Percentiles rank a stretch among this genome's conserved stretches.
phyloP scores from a whole-genome alignment of 2,888 invertebrate genomes.

The Drosophila mimetica region DNA sequence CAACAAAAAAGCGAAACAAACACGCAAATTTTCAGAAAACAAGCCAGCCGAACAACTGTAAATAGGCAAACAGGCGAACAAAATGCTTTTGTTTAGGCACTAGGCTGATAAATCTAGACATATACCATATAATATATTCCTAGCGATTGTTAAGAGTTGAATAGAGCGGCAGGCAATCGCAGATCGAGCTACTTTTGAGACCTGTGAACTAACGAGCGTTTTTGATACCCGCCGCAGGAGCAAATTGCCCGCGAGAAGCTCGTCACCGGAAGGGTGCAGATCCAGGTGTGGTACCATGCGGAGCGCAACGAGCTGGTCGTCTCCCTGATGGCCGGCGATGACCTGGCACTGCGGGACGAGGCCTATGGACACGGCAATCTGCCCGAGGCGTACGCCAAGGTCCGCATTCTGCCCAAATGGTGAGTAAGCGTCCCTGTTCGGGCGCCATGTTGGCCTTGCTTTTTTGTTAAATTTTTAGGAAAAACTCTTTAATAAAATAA shows the following conservation, averaged over 20 bases:
- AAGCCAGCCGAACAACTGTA: constrained; percentile 50
- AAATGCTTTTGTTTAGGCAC: constrained; percentile 39
- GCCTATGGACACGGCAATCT: constrained; percentile 90
- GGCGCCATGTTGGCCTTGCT: not conserved
- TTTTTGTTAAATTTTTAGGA: too few species aligned
- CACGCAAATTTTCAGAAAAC: constrained; percentile 26
- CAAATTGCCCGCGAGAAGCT: constrained; percentile 90
- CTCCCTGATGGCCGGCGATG: constrained; percentile 93
- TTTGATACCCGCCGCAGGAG: constrained; percentile 85
- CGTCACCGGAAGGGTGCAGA: constrained; percentile 91
- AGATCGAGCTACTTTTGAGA: constrained; percentile 5
- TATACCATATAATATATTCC: constrained; percentile 12
- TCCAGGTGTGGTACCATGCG: constrained; percentile 95
- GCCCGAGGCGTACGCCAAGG: constrained; percentile 94
- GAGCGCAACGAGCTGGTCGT: constrained; percentile 93
- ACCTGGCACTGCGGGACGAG: constrained; percentile 92
- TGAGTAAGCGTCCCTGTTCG: constrained; percentile 82
- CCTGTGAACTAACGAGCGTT: constrained; percentile 21
- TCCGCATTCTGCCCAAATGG: constrained; percentile 92
- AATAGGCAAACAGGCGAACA: constrained; percentile 57
- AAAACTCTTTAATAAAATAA: too few species aligned
- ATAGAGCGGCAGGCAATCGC: constrained; percentile 20
- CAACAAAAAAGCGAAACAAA: constrained; percentile 32
- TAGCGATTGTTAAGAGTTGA: constrained; percentile 12
- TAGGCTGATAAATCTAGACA: constrained; percentile 32